phyloP scores from a whole-genome alignment of 1,140 invertebrate genomes.

The Eufriesea mexicana region DNA sequence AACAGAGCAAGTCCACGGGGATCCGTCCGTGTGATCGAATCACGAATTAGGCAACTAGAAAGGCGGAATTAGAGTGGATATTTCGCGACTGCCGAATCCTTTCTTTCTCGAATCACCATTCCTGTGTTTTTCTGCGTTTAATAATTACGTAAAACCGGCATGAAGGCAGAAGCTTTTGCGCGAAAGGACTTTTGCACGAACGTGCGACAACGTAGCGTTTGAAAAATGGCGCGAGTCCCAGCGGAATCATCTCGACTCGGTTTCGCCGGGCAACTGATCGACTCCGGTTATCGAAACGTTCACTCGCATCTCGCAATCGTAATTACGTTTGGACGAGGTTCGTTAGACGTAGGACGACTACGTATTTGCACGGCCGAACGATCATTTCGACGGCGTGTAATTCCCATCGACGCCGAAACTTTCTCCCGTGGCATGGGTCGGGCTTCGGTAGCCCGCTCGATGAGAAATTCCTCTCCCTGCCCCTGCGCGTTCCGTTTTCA shows the following conservation, averaged over 20 bases:
- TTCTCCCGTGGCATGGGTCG: conserved; percentile 9
- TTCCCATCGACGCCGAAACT: conserved; percentile 44
- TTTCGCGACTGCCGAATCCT: background rate
- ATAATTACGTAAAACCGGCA: background rate
- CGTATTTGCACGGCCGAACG: background rate
- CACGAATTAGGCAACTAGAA: conserved; percentile 14
- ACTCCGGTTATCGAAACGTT: background rate
- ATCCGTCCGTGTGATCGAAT: background rate
- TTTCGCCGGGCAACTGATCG: background rate
- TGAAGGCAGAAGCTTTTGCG: background rate
- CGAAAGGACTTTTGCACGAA: no score
- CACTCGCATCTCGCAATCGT: background rate
- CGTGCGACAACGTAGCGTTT: no score
- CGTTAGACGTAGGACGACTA: background rate
- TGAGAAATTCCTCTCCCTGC: conserved; percentile 18
- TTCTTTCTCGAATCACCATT: background rate
- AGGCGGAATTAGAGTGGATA: conserved; percentile 20
- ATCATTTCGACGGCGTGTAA: conserved; percentile 26
- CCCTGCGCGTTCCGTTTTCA: background rate
- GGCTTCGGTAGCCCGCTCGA: conserved; percentile 20
- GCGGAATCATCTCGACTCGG: background rate
- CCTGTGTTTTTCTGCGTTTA: background rate
- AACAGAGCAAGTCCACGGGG: background rate
- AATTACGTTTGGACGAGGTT: background rate
- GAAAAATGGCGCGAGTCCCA: background rate